These are phyloP conservation scores for Rhinella marina DNA, from an alignment of 2,797 vertebrate genomes.

Conservation along the genomic window DNA sequence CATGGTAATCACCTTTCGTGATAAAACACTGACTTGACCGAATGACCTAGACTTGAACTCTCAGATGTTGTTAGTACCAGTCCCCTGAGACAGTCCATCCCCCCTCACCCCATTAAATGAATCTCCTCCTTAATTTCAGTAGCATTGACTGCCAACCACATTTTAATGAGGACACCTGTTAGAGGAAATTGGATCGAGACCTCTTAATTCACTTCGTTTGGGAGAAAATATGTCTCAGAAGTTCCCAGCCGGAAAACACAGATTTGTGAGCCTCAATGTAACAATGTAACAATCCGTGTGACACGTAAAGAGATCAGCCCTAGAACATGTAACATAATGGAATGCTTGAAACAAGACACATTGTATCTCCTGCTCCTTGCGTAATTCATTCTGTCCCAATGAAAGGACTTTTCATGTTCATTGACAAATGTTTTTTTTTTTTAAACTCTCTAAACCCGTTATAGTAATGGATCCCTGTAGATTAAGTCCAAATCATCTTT, in stretches of 20 bases:
- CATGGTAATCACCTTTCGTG: conserved; percentile 56
- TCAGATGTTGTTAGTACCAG: conserved; percentile 9
- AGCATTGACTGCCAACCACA: conserved; percentile 46
- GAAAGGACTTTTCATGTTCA: neutral
- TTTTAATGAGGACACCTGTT: conserved; percentile 60
- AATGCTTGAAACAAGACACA: neutral
- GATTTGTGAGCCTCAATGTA: conserved; percentile 23
- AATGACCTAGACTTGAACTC: conserved; percentile 57
- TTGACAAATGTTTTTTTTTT: neutral
- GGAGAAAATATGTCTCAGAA: conserved; percentile 28
- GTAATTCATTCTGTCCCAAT: neutral
- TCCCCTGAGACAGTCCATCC: conserved; percentile 26
- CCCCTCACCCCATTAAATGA: conserved; percentile 43
- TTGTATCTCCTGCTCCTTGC: neutral
- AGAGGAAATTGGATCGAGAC: conserved; percentile 47
- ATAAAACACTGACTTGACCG: conserved; percentile 46
- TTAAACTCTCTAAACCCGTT: neutral
- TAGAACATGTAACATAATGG: conserved; percentile 9
- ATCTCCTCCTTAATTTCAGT: conserved; percentile 54
- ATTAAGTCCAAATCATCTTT: neutral
- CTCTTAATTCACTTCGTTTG: conserved; percentile 36
- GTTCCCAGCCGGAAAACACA: conserved; percentile 8
- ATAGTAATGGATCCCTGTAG: neutral
- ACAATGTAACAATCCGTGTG: conserved; percentile 21
- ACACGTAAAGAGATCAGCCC: conserved; percentile 1